Conservation (phyloP, 2,113 vertebrate species). For the Peromyscus leucopus region DNA sequence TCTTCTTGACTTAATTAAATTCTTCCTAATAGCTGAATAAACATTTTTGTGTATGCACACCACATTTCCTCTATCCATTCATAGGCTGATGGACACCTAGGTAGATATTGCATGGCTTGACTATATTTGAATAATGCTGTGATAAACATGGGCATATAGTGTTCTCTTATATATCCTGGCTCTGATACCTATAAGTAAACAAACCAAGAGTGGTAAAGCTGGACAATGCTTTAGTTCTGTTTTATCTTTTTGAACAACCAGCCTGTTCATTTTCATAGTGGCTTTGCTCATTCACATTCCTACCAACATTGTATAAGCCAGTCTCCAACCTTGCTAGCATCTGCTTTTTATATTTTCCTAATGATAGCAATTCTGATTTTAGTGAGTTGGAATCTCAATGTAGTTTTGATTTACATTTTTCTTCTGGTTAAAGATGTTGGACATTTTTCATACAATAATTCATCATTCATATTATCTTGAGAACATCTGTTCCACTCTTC, state of each 20-base stretch:
- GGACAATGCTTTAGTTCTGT: neutral
- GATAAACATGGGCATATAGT: neutral
- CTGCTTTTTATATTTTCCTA: neutral
- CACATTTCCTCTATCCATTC: neutral
- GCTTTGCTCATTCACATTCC: neutral
- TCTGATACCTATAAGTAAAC: neutral
- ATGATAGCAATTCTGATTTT: neutral
- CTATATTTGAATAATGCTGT: neutral
- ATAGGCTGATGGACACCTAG: neutral
- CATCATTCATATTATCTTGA: neutral
- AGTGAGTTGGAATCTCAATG: neutral
- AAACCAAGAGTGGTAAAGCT: neutral
- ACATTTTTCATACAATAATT: neutral
- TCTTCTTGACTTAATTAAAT: neutral
- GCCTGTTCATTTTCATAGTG: neutral
- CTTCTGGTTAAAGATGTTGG: neutral
- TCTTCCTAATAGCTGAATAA: neutral
- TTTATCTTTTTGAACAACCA: neutral
- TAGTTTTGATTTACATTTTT: conserved; percentile 22
- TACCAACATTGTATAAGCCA: neutral
- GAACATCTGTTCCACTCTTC: neutral
- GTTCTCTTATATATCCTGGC: neutral
- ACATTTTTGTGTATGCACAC: neutral
- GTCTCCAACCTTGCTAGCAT: neutral
- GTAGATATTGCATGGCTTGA: neutral